phyloP scores from a whole-genome alignment of 2,797 vertebrate genomes.

The Melanogrammus aeglefinus region DNA sequence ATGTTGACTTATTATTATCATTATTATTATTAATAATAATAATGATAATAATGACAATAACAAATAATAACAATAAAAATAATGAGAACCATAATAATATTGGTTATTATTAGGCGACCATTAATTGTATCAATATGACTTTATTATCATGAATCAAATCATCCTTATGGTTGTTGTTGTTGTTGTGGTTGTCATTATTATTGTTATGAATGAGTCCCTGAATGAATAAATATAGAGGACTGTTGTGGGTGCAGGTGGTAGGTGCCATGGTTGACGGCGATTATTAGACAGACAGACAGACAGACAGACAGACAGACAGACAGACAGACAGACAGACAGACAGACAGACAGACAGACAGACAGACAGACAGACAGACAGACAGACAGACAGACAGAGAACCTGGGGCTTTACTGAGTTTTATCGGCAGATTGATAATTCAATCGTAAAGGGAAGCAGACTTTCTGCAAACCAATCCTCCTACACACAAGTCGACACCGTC shows the following conservation, averaged over 20 bases:
- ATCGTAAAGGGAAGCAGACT: constrained; percentile 72
- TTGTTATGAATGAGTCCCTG: background rate
- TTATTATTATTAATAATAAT: background rate
- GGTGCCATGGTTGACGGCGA: background rate
- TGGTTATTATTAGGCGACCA: too few relatives aligned
- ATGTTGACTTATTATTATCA: too few relatives aligned
- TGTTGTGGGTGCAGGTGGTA: background rate
- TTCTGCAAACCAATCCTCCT: constrained; percentile 42
- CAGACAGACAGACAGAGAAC: constrained; percentile 6
- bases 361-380: background rate
- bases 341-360: constrained; percentile 15
- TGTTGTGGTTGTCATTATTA: too few relatives aligned
- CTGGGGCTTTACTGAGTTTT: constrained; percentile 33
- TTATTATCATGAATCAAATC: background rate
- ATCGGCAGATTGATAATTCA: constrained; percentile 70
- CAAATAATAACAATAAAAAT: too few relatives aligned
- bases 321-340: constrained; percentile 11
- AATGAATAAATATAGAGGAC: background rate
- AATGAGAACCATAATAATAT: too few relatives aligned
- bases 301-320: background rate
- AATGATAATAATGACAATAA: background rate
- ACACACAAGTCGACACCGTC: constrained; percentile 28
- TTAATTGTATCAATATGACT: background rate
- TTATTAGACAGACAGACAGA: background rate
- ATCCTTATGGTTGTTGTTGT: background rate